These are phyloP conservation scores for Drosophila arizonae DNA, from an alignment of 1,140 invertebrate species.

Conservation along the genomic window DNA sequence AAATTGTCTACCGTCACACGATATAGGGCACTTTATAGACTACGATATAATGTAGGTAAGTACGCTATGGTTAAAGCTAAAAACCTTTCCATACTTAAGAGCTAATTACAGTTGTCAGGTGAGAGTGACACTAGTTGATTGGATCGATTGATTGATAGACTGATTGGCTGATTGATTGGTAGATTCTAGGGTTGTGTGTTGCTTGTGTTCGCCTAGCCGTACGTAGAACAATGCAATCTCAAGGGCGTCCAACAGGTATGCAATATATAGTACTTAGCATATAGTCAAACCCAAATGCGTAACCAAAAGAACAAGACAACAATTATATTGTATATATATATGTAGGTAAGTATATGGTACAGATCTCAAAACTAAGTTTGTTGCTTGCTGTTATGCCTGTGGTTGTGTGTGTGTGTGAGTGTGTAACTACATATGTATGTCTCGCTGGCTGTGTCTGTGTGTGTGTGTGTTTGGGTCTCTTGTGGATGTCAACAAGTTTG, in stretches of 20 bases:
- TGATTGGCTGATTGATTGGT: slow-evolving; percentile 9
- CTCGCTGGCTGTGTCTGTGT: slow-evolving; percentile 6
- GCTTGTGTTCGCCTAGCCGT: slow-evolving; percentile 53
- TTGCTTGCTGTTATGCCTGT: slow-evolving; percentile 31
- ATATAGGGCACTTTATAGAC: slow-evolving; percentile 32
- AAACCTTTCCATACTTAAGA: slow-evolving; percentile 68
- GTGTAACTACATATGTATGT: slow-evolving; percentile 6
- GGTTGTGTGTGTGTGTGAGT: slow-evolving; percentile 11
- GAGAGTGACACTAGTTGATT: slow-evolving; percentile 56
- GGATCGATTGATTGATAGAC: slow-evolving; percentile 40
- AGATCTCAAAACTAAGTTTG: slow-evolving; percentile 68
- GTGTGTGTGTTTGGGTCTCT: slow-evolving; percentile 16
- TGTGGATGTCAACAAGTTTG: slow-evolving; percentile 26
- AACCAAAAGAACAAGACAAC: slow-evolving; percentile 77
- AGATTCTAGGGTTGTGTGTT: slow-evolving; percentile 11
- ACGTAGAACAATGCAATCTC: slow-evolving; percentile 70
- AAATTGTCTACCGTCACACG: slow-evolving; percentile 62
- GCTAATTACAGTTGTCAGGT: slow-evolving; percentile 67
- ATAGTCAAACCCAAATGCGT: slow-evolving; percentile 76
- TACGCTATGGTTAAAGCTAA: slow-evolving; percentile 68
- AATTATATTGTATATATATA: slow-evolving; percentile 61
- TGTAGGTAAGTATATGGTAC: slow-evolving; percentile 48
- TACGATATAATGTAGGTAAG: slow-evolving; percentile 37
- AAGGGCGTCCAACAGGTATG: slow-evolving; percentile 72
- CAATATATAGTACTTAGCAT: slow-evolving; percentile 70